Conservation (phyloP, 2,113 vertebrate genomes). For the Heterocephalus glaber region DNA sequence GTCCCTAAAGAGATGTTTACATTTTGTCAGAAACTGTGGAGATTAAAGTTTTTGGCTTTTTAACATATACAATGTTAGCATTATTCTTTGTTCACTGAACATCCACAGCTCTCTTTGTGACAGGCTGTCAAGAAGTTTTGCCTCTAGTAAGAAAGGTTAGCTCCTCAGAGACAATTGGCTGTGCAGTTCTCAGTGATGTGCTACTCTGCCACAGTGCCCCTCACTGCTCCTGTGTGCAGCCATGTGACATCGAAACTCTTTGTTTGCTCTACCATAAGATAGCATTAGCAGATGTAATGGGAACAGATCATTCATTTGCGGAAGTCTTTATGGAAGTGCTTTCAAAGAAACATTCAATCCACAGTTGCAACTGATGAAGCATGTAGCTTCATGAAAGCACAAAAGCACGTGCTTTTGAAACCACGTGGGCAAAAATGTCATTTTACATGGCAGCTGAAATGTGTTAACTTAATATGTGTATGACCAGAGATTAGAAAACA, state of each 20-base stretch:
- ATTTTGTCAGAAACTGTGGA: conserved; percentile 73
- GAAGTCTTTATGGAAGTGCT: conserved; percentile 84
- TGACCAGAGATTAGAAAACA: conserved; percentile 48
- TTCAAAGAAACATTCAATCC: conserved; percentile 82
- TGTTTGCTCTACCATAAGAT: conserved; percentile 81
- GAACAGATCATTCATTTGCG: conserved; percentile 84
- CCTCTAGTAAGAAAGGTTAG: conserved; percentile 83
- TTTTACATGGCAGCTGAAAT: conserved; percentile 67
- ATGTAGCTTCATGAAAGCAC: too few relatives aligned
- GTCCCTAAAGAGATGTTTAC: conserved; percentile 61
- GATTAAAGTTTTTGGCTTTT: conserved; percentile 77
- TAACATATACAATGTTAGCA: conserved; percentile 75
- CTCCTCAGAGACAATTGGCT: conserved; percentile 79
- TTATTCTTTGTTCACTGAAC: conserved; percentile 81
- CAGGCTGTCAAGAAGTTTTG: conserved; percentile 83
- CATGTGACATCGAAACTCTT: conserved; percentile 83
- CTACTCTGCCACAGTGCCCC: conserved; percentile 65
- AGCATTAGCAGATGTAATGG: conserved; percentile 82
- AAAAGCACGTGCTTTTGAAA: conserved; percentile 78
- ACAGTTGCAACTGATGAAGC: conserved; percentile 77
- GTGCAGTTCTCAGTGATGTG: conserved; percentile 73
- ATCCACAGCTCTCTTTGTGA: conserved; percentile 74
- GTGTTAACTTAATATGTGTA: conserved; percentile 55
- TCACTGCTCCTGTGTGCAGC: conserved; percentile 73
- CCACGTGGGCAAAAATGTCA: conserved; percentile 78